Base-by-base conservation (phyloP, 2,113 vertebrate genomes). In the Urocitellus parryii region DNA sequence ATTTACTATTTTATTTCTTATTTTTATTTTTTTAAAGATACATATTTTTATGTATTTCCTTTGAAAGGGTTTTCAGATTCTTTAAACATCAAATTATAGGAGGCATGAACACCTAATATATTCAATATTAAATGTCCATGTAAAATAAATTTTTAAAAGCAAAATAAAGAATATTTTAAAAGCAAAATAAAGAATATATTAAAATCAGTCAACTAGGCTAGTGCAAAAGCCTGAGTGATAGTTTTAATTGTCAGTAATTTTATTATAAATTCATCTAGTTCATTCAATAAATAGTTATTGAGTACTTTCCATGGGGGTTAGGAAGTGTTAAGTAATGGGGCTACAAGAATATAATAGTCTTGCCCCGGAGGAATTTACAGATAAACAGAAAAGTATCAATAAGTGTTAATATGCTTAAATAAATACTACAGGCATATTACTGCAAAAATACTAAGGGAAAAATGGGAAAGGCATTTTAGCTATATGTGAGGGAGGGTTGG, bases 111-210 rank as follows among this genome's bases (percentile, higher is more conserved):
- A 48, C 45, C 25, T 37, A 80, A 11, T 2, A 83, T 32, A 61
- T 58, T 51, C 39, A 92, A 63, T 56, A 92, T 34, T 88, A 70
- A 53, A 77, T 63, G 18, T 34, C 42, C 70, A 82, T n/a, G 22
- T 70, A 83, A 48, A 91, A 70, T 22, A 5, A 56, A 16, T 65
- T 70, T 87, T 53, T 53, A 37, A 92, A 74, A 91, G 81, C 18
- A 56, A 79, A 56, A 81, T 73, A 81, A 85, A 67, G 37, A 94
- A 24, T 80, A 67, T 73, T 74, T 87, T 73, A 92, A 88, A 88
- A 81, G 81, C 18, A 56, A 79, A 56, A 81, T 73, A 81, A 85
- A 67, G 37, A 94, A 24, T 80, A 67, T 73, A 80, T 87, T 73
- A 92, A 88, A 88, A 81, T 76, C 32, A 18, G 61, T 92, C 20